These are phyloP conservation scores for Anoura caudifer DNA, from an alignment of 2,113 vertebrate species.

Conservation along the genomic window DNA sequence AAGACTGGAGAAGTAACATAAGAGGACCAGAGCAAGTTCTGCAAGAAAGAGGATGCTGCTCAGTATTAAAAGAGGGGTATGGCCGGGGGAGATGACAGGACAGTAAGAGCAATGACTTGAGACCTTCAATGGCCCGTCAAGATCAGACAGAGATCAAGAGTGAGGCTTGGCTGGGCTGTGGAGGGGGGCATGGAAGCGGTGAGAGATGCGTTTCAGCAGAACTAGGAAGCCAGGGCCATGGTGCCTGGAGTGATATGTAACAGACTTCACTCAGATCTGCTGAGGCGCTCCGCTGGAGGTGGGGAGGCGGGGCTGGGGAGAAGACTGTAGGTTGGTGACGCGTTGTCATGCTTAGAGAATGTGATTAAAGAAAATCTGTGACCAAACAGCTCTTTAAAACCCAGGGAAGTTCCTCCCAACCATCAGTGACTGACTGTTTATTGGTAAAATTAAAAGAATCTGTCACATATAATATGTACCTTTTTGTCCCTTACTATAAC, in stretches of 20 bases:
- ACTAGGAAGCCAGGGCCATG: not conserved
- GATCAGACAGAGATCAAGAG: not conserved
- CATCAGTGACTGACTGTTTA: not conserved
- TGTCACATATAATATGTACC: not conserved
- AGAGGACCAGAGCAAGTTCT: not conserved
- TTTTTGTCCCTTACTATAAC: not conserved
- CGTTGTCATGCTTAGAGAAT: not conserved
- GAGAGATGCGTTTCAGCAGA: not conserved
- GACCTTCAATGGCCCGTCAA: not conserved
- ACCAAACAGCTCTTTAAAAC: not conserved
- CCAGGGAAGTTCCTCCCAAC: not conserved
- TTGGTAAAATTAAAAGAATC: not conserved
- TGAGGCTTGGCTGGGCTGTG: not conserved
- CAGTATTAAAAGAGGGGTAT: not conserved
- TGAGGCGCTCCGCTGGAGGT: not conserved
- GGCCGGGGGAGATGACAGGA: not conserved
- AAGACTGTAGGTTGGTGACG: not conserved
- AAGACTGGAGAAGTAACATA: not conserved
- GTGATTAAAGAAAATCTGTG: not conserved
- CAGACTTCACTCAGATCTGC: not conserved
- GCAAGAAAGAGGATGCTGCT: not conserved
- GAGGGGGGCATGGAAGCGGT: not conserved
- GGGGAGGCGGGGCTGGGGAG: too few relatives aligned
- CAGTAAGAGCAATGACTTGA: not conserved
- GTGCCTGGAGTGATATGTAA: too few relatives aligned